These are phyloP conservation scores for Romanogobio albipinnatus DNA, from an alignment of 2,113 vertebrate genomes.

Conservation along the genomic window DNA sequence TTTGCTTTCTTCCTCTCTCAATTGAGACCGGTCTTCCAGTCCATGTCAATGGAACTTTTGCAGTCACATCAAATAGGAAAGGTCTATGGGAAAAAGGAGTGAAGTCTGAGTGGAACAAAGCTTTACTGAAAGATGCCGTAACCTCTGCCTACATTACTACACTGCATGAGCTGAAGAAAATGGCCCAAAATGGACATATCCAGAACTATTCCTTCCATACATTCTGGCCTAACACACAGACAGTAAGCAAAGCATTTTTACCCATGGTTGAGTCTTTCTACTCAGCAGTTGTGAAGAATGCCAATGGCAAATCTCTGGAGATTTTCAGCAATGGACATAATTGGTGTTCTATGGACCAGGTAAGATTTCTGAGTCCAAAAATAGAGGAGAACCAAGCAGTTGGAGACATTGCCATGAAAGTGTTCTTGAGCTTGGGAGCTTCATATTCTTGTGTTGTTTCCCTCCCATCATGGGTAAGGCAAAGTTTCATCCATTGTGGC, in stretches of 20 bases:
- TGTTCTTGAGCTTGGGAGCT: slow-evolving; percentile 70
- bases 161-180: slow-evolving; percentile 72
- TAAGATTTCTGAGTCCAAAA: slow-evolving; percentile 75
- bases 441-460: slow-evolving; percentile 67
- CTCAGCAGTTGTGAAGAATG: slow-evolving; percentile 63
- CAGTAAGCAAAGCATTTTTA: slow-evolving; percentile 75
- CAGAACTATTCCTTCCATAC: slow-evolving; percentile 75
- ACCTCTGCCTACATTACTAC: slow-evolving; percentile 73
- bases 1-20: slow-evolving; percentile 85
- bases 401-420: slow-evolving; percentile 63
- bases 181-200: slow-evolving; percentile 73
- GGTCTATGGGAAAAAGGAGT: slow-evolving; percentile 77
- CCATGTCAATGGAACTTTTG: slow-evolving; percentile 83
- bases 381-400: slow-evolving; percentile 68
- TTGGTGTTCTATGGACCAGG: slow-evolving; percentile 75
- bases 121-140: slow-evolving; percentile 75
- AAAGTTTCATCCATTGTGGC: slow-evolving; percentile 67
- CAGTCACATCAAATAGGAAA: slow-evolving; percentile 84
- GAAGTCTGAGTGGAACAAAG: slow-evolving; percentile 79
- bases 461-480: slow-evolving; percentile 76
- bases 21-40: slow-evolving; percentile 81
- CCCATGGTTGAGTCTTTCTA: slow-evolving; percentile 81
- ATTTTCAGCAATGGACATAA: slow-evolving; percentile 79
- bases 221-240: slow-evolving; percentile 78
- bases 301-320: slow-evolving; percentile 54